Base-by-base conservation (phyloP, 2,797 vertebrate species). In the Podarcis siculus region DNA sequence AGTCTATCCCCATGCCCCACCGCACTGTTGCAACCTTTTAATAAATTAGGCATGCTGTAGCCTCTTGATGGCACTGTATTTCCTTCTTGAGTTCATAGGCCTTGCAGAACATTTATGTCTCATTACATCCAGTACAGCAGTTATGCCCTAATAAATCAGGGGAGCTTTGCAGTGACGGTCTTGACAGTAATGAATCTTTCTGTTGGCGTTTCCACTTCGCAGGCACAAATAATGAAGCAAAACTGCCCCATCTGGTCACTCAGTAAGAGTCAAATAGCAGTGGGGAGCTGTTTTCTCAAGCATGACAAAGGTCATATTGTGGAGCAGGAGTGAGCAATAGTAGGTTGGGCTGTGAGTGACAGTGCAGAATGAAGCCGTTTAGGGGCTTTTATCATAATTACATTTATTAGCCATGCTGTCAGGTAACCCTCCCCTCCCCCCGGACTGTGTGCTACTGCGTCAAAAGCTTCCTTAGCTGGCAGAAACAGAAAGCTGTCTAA, bases 131-230 rank as follows among this genome's bases (percentile, higher is more conserved):
- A 61, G 82, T 95, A 95, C 94, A 96, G 96, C 95, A 94, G 96
- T 97, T 97, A 96, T 96, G 94, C 96, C 96, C 96, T 97, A 96
- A 97, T 98, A 98, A 97, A 97, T 97, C 97, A 97, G 94, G 88
- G 89, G 90, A 92, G 95, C 95, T 96, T 97, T 96, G 92, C 93
- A 89, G 95, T 96, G 96, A 97, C 92, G 95, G 95, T 95, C 95
- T 95, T 95, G 94, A 94, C 95, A 87, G 85, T 96, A 96, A 97
- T 97, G 96, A 97, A 97, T 97, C 97, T 97, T 97, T 96, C 96
- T 95, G 94, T 95, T 97, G 96, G 96, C 97, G 94, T 97, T 97
- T 97, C 96, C 96, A 96, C 95, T 97, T 97, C 95, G 95, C 92
- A 95, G 95, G 87, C 92, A 79, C 96, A 96, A 96, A 97, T 97